Percentiles rank a stretch among this genome's conserved stretches.
These are phyloP conservation scores for Cryptoblepharus egeriae DNA, from an alignment of 2,797 vertebrate species.

Conservation along the genomic window DNA sequence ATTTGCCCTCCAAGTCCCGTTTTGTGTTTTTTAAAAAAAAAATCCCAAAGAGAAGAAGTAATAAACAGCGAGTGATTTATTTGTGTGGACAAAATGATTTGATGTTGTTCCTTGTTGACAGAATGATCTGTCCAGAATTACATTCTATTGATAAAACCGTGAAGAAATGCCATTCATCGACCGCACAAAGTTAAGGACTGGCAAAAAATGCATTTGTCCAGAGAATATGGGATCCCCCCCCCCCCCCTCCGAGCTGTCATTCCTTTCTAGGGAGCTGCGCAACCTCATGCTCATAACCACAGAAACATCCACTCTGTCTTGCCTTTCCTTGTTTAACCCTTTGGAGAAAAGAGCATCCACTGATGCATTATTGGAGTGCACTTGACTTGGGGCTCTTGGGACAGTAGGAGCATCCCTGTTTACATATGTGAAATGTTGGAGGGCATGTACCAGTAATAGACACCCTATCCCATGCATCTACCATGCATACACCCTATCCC, in stretches of 20 bases:
- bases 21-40: constrained; percentile 47
- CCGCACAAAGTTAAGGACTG: constrained; percentile 67
- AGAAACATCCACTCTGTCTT: constrained; percentile 59
- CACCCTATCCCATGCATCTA: too few relatives aligned
- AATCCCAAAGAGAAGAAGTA: constrained; percentile 61
- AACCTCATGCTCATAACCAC: constrained; percentile 45
- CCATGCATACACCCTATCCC: too few relatives aligned
- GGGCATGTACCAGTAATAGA: too few relatives aligned
- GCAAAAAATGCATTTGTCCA: constrained; percentile 69
- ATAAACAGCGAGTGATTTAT: constrained; percentile 72
- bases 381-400: not conserved
- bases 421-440: too few relatives aligned
- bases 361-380: not conserved
- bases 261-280: constrained; percentile 65
- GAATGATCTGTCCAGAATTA: constrained; percentile 71
- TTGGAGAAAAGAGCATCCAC: constrained; percentile 33
- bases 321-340: constrained; percentile 67
- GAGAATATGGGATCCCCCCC: constrained; percentile 58
- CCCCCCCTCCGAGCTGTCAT: constrained; percentile 58
- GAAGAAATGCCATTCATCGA: constrained; percentile 71
- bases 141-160: constrained; percentile 76
- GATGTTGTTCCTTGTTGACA: constrained; percentile 70
- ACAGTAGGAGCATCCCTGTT: too few relatives aligned
- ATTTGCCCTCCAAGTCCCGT: constrained; percentile 43
- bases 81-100: constrained; percentile 73